A percentile compares a stretch with the other conserved stretches of the same genome.
Conservation (phyloP, 2,888 invertebrate genomes). For the Euplagia quadripunctaria region DNA sequence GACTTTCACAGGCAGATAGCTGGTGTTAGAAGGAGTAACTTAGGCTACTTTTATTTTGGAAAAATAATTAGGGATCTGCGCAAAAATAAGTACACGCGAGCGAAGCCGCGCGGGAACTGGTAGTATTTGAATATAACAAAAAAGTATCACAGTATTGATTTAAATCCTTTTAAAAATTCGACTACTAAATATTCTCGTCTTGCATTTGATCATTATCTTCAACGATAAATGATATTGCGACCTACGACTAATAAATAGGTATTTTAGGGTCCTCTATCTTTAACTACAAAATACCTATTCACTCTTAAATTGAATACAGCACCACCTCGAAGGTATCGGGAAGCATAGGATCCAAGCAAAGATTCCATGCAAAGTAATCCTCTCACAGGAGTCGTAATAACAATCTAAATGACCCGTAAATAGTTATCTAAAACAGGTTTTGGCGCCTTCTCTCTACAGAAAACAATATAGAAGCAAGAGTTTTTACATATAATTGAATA, state of each 20-base stretch:
- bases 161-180: no score
- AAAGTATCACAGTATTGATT: neutral
- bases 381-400: neutral
- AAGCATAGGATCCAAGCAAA: no score
- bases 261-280: neutral
- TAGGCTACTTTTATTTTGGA: no score
- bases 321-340: no score
- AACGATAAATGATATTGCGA: no score
- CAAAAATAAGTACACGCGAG: no score
- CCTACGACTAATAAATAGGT: neutral
- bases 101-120: no score
- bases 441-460: slow-evolving; percentile 12
- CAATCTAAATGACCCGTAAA: neutral
- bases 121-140: neutral
- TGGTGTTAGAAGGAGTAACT: no score
- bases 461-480: slow-evolving; percentile 53
- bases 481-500: slow-evolving; percentile 81
- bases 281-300: neutral
- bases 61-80: no score
- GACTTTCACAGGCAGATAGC: no score
- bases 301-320: no score
- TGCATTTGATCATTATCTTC: neutral
- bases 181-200: neutral
- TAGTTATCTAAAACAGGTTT: neutral
- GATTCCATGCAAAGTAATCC: neutral